phyloP scores from a whole-genome alignment of 2,797 vertebrate species.

The Microcaecilia unicolor region DNA sequence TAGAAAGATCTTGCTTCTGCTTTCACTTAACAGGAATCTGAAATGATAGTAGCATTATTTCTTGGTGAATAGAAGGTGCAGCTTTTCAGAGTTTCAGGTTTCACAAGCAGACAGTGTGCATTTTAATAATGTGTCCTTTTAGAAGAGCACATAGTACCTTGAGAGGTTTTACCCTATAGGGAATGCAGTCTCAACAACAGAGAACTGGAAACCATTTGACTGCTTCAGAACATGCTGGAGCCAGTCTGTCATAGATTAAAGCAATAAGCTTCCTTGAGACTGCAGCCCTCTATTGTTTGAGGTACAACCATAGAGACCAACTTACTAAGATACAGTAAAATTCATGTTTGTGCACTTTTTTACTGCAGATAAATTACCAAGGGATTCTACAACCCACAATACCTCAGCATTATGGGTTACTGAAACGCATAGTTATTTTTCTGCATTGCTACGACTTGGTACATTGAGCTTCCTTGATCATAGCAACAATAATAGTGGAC shows the following conservation, averaged over 20 bases:
- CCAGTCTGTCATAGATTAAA: constrained; percentile 14
- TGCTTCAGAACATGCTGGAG: constrained; percentile 16
- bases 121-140: constrained; percentile 46
- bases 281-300: constrained; percentile 17
- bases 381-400: no score
- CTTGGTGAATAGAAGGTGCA: constrained; percentile 13
- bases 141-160: constrained; percentile 26
- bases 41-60: constrained; percentile 20
- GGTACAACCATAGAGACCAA: constrained; percentile 62
- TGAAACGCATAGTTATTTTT: no score
- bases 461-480: no score
- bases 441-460: no score
- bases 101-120: constrained; percentile 14
- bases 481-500: no score
- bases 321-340: no score
- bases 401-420: no score
- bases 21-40: constrained; percentile 27
- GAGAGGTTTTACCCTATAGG: constrained; percentile 32
- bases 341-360: no score
- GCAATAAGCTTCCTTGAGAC: constrained; percentile 34
- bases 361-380: no score
- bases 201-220: constrained; percentile 39
- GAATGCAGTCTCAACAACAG: constrained; percentile 49
- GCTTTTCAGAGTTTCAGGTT: constrained; percentile 24
- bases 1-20: constrained; percentile 19